Evolutionary conservation across 2,797 vertebrate genomes (phyloP).

Genomic region (Eulemur mongoz): DNA sequence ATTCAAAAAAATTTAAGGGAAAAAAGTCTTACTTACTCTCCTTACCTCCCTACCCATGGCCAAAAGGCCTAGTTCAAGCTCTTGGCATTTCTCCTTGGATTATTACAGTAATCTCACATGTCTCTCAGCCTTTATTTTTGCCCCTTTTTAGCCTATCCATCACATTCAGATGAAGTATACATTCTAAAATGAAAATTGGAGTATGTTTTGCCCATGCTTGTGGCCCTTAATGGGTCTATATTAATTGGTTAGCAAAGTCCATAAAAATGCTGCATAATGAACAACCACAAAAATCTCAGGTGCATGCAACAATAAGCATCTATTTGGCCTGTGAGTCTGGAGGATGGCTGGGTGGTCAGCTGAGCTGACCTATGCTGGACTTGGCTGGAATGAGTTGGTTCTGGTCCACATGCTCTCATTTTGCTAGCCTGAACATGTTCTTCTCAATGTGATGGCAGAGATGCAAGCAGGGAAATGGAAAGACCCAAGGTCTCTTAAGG

Average conservation of each 20-base stretch:
- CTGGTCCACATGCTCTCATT: not conserved
- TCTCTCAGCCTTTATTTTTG: not conserved
- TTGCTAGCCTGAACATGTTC: not conserved
- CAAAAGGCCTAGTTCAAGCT: not conserved
- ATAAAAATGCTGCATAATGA: not conserved
- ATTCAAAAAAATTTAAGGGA: not conserved
- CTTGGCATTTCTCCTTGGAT: not conserved
- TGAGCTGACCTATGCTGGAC: not conserved
- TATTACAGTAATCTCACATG: not conserved
- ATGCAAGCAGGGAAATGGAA: not conserved
- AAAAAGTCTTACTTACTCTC: not conserved
- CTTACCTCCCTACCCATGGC: not conserved
- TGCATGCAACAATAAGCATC: not conserved
- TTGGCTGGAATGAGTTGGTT: not conserved
- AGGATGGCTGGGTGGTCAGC: not conserved
- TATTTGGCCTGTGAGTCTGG: not conserved
- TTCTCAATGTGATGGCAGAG: not conserved
- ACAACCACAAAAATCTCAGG: not conserved
- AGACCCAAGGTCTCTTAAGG: not conserved
- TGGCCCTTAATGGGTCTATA: not conserved
- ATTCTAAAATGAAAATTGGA: slow-evolving; percentile 2
- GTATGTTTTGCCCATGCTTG: not conserved
- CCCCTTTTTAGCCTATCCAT: not conserved
- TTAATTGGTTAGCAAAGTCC: not conserved
- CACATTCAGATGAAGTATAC: slow-evolving; percentile 3